Percentiles rank a stretch among this genome's conserved stretches.
Conservation (phyloP, 2,113 vertebrate species). For the Dicrurus megarhynchus region DNA sequence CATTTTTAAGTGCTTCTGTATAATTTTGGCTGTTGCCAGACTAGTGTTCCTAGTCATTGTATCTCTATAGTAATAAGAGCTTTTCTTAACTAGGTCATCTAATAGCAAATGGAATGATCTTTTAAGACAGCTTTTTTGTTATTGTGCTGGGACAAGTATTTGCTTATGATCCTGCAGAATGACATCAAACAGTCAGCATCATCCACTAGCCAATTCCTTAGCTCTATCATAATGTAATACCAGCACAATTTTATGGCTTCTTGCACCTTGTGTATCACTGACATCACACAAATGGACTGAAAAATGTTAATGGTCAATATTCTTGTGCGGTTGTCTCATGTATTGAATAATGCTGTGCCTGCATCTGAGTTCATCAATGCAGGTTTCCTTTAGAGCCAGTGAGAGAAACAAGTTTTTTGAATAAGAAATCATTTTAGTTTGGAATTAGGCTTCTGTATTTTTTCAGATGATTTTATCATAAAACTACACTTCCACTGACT, state of each 20-base stretch:
- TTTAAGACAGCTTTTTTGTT: not conserved
- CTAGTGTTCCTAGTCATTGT: not conserved
- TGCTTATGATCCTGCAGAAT: not conserved
- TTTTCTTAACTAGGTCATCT: not conserved
- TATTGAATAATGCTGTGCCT: not conserved
- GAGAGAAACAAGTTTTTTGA: not conserved
- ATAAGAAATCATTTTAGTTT: not conserved
- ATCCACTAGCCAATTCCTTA: not conserved
- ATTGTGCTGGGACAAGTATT: not conserved
- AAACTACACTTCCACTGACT: not conserved
- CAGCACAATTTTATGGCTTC: not conserved
- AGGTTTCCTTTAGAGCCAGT: not conserved
- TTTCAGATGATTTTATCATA: not conserved
- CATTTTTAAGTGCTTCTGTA: not conserved
- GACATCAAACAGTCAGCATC: not conserved
- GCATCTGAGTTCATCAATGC: not conserved
- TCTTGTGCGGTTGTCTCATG: not conserved
- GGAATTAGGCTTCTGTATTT: not conserved
- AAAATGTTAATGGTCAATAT: not conserved
- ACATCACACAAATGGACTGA: not conserved
- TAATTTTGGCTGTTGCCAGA: not conserved
- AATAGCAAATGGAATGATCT: not conserved
- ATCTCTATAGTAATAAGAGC: not conserved
- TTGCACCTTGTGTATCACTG: not conserved
- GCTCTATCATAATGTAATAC: not conserved